Evolutionary conservation across 2,113 vertebrate genomes (phyloP).

Genomic region (Strix uralensis): DNA sequence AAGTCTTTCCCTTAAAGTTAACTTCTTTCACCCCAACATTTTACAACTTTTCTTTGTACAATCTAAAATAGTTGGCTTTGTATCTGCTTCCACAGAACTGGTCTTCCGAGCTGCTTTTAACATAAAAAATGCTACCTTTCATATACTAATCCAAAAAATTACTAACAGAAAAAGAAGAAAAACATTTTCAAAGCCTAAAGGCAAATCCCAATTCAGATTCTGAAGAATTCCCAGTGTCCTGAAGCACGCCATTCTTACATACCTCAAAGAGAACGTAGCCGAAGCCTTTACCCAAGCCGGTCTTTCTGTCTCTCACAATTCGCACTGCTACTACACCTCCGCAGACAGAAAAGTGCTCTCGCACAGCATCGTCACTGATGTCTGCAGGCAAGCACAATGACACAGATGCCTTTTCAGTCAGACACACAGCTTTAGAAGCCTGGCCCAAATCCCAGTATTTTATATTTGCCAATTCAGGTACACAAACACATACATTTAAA

Average conservation of each 20-base stretch:
- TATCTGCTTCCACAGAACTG: not conserved
- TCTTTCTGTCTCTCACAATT: slow-evolving; percentile 83
- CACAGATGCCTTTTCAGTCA: not conserved
- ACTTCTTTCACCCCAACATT: not conserved
- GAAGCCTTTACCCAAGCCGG: slow-evolving; percentile 90
- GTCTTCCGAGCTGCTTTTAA: not conserved
- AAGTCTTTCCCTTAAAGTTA: not conserved
- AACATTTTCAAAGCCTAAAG: not conserved
- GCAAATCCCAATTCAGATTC: not conserved
- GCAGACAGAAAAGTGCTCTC: slow-evolving; percentile 85
- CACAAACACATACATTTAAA: not conserved
- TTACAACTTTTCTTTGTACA: not conserved
- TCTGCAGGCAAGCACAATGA: slow-evolving; percentile 68
- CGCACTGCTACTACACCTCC: slow-evolving; percentile 82
- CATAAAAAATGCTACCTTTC: accelerated
- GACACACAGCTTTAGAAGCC: not conserved
- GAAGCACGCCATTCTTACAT: not conserved
- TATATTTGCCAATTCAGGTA: not conserved
- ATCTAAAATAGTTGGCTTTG: not conserved
- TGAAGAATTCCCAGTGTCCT: not conserved
- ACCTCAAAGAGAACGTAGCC: slow-evolving; percentile 95
- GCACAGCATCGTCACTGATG: slow-evolving; percentile 73
- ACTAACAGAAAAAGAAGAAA: not conserved
- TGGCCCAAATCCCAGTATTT: not conserved
- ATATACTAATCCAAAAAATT: not conserved